phyloP scores from a whole-genome alignment of 1,140 invertebrate species.

The Camponotus vicinus region DNA sequence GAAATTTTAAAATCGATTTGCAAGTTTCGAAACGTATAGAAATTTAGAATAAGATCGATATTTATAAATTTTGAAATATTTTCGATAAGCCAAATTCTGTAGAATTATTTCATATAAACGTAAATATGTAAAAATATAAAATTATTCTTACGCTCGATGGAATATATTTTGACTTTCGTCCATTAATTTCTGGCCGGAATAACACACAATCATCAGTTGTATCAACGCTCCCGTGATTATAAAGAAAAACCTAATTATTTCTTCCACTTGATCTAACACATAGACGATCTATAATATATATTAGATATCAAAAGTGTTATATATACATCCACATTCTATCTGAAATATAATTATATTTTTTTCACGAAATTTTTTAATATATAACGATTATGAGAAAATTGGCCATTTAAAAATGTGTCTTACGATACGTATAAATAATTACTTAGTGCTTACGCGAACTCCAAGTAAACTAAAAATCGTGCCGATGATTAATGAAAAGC shows the following conservation, averaged over 20 bases:
- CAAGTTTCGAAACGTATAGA: neutral
- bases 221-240: constrained; percentile 21
- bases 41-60: neutral
- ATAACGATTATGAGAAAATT: neutral
- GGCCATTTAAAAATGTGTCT: neutral
- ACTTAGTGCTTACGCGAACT: constrained; percentile 40
- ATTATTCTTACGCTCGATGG: constrained; percentile 43
- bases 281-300: constrained; percentile 42
- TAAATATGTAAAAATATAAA: constrained; percentile 43
- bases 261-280: constrained; percentile 39
- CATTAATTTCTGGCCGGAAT: constrained; percentile 47
- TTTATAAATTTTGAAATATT: neutral
- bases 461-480: constrained; percentile 4
- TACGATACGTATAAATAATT: neutral
- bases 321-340: neutral
- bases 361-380: constrained; percentile 4
- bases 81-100: too few relatives aligned
- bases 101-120: neutral
- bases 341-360: constrained; percentile 28
- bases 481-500: neutral
- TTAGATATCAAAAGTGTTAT: constrained; percentile 16
- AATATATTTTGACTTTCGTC: constrained; percentile 51
- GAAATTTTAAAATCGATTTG: neutral
- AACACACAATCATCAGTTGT: constrained; percentile 26
- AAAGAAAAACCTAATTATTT: constrained; percentile 26